Evolutionary conservation across 2,797 vertebrate genomes (phyloP).

Genomic region (Harpagifer antarcticus): DNA sequence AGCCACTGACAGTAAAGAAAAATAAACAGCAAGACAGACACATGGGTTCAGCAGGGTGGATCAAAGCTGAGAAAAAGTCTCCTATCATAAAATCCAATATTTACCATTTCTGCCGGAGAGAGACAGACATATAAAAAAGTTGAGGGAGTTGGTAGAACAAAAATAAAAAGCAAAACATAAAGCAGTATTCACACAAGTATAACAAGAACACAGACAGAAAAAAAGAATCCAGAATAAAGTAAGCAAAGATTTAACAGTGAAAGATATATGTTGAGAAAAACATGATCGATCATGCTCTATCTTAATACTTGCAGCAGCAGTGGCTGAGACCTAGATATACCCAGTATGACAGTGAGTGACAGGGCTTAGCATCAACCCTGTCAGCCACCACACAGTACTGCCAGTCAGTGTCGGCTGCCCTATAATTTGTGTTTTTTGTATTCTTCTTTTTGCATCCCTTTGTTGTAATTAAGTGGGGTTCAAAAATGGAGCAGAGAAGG

Average conservation of each 20-base stretch:
- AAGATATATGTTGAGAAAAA: slow-evolving; percentile 19
- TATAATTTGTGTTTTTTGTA: slow-evolving; percentile 67
- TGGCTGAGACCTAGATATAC: slow-evolving; percentile 48
- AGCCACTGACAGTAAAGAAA: slow-evolving; percentile 6
- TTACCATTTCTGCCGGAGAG: neutral
- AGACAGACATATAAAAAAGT: neutral
- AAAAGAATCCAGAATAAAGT: neutral
- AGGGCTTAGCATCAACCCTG: slow-evolving; percentile 67
- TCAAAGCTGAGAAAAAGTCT: slow-evolving; percentile 7
- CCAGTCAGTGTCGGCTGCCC: slow-evolving; percentile 65
- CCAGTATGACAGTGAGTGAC: slow-evolving; percentile 74
- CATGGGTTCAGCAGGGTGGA: neutral
- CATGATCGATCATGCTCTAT: slow-evolving; percentile 48
- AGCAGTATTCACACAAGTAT: neutral
- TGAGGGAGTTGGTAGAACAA: neutral
- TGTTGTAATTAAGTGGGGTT: slow-evolving; percentile 49
- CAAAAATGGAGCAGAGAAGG: slow-evolving; percentile 24
- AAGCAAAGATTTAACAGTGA: no score
- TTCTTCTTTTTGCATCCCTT: slow-evolving; percentile 58
- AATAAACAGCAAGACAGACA: slow-evolving; percentile 20
- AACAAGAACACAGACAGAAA: slow-evolving; percentile 1
- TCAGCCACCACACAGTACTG: slow-evolving; percentile 60
- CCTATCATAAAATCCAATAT: slow-evolving; percentile 18
- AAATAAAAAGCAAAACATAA: slow-evolving; percentile 1
- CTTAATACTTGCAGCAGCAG: slow-evolving; percentile 37